A percentile compares a stretch with the other conserved stretches of the same genome.
These are phyloP conservation scores for Trachymyrmex septentrionalis DNA, from an alignment of 1,140 invertebrate species.

Conservation along the genomic window DNA sequence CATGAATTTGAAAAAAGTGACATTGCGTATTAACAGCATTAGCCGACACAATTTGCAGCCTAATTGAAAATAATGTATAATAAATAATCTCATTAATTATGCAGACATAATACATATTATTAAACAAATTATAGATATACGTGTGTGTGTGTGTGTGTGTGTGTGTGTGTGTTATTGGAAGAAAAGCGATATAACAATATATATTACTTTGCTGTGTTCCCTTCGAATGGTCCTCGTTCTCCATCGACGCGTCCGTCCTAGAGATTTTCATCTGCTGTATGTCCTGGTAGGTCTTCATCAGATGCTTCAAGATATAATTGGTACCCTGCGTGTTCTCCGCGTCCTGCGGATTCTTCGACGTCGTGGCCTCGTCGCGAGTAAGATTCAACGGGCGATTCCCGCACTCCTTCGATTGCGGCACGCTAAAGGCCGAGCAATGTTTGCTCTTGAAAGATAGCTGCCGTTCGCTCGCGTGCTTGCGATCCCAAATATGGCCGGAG, in stretches of 20 bases:
- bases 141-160: no score
- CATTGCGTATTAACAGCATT: no score
- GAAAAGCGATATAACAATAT: background rate
- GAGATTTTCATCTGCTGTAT: conserved; percentile 65
- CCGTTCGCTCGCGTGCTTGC: conserved; percentile 86
- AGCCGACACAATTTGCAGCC: no score
- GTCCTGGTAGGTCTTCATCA: conserved; percentile 80
- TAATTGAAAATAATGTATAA: no score
- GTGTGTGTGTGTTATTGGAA: no score
- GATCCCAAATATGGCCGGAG: conserved; percentile 93
- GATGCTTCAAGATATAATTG: conserved; percentile 85
- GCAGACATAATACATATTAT: no score
- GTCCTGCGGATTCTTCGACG: conserved; percentile 68
- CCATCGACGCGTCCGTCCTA: conserved; percentile 44
- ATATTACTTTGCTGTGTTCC: conserved; percentile 60
- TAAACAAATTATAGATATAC: no score
- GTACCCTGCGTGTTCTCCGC: conserved; percentile 80
- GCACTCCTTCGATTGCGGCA: conserved; percentile 84
- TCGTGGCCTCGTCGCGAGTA: conserved; percentile 78
- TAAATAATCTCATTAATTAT: no score
- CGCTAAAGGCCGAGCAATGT: conserved; percentile 86
- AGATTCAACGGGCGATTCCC: conserved; percentile 81
- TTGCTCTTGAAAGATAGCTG: conserved; percentile 83
- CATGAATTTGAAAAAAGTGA: no score
- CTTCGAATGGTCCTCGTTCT: conserved; percentile 62